Evolutionary conservation across 2,888 invertebrate genomes (phyloP), one percentile per base, ranked within the genome.

Genomic region (Linyphia triangularis): DNA sequence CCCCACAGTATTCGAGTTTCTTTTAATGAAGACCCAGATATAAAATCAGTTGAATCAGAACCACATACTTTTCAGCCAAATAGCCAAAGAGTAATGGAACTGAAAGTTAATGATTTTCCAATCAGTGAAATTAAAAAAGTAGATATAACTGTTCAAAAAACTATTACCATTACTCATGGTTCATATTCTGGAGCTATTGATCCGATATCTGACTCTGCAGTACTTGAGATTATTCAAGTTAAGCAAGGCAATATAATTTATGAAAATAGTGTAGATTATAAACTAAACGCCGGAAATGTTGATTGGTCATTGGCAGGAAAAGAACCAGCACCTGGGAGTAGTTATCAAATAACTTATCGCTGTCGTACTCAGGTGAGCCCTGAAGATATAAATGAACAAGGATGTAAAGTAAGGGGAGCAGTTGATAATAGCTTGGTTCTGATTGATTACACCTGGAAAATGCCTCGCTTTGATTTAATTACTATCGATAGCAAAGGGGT

Each of bases 401-500:
- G 43, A 43, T 43, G 43, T 43, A 43, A 43, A 43, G 43, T 43
- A 43, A 43, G 43, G 43, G 43, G 43, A 43, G 43, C 43, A 43
- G 43, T 43, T 43, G 43, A 43, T 43, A 43, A 43, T 43, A 43
- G 43, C 6, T 6, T 43, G 43, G 43, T 43, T 43, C 6, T 43
- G 43, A 43, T 43, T 3, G 43, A 43, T 43, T 43, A 43, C 43
- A 43, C 43, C 6, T 43, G 43, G 43, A 69, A 37, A 37, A 28
- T 30, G 28, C 67, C 61, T 22, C 61, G 61, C 19, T 61, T 61
- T 61, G 61, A 61, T 61, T 61, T 61, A 61, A 61, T 61, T 61
- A 61, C 61, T 6, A 61, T 61, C 1, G 61, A 61, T 61, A 6
- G 2, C 1, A 61, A 61, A 61, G 61, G 61, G 13, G 61, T 61